Evolutionary conservation across 2,797 vertebrate genomes (phyloP).

Genomic region (Mustela erminea): DNA sequence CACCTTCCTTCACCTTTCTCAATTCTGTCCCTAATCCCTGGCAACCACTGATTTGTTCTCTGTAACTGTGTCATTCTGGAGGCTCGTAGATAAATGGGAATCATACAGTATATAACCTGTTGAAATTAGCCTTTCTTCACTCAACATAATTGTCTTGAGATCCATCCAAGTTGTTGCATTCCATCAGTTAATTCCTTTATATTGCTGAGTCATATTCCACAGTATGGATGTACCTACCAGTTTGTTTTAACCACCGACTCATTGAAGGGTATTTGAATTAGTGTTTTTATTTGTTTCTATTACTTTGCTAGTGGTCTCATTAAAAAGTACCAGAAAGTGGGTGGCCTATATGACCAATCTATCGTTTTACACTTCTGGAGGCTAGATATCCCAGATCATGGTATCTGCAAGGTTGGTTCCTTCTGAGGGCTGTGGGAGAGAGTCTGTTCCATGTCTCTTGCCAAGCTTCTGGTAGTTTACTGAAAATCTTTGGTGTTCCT

Average conservation of each 20-base stretch:
- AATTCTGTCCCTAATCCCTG: background rate
- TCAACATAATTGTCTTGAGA: background rate
- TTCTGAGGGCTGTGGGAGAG: background rate
- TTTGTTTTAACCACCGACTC: background rate
- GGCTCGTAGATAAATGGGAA: background rate
- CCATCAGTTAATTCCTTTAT: slow-evolving; percentile 10
- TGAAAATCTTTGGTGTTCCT: background rate
- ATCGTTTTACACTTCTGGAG: background rate
- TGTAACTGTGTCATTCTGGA: slow-evolving; percentile 1
- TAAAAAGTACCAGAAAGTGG: background rate
- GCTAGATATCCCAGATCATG: background rate
- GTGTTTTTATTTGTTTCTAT: background rate
- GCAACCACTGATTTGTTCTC: background rate
- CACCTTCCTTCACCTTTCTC: background rate
- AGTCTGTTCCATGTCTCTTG: background rate
- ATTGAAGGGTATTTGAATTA: background rate
- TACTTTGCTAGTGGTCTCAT: background rate
- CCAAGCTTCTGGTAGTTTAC: background rate
- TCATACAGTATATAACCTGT: background rate
- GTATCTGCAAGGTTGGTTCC: background rate
- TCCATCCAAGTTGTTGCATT: background rate
- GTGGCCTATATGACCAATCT: background rate
- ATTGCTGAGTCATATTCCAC: background rate
- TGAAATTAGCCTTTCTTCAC: background rate
- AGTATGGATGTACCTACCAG: background rate